These are phyloP conservation scores for Zosterops hypoxanthus DNA, from an alignment of 2,113 vertebrate species.

Conservation along the genomic window DNA sequence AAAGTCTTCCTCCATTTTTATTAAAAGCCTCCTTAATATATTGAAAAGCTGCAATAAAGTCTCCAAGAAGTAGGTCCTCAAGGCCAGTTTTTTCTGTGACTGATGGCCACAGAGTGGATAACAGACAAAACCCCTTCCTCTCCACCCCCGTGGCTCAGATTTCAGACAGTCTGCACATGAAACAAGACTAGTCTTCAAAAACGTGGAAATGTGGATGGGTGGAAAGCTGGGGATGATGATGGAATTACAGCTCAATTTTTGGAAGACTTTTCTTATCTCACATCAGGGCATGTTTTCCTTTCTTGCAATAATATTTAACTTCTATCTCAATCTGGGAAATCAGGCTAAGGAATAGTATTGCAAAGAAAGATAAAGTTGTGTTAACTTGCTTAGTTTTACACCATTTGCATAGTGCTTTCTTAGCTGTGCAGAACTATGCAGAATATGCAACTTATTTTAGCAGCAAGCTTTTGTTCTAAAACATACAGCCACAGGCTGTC, in stretches of 20 bases:
- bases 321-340: not conserved
- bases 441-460: not conserved
- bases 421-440: not conserved
- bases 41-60: not conserved
- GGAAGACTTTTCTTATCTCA: not conserved
- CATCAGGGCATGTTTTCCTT: not conserved
- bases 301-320: not conserved
- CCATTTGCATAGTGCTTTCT: not conserved
- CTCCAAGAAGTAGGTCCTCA: not conserved
- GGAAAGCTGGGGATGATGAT: not conserved
- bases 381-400: not conserved
- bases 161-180: not conserved
- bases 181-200: not conserved
- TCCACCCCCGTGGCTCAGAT: not conserved
- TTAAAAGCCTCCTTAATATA: not conserved
- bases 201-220: no score
- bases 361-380: not conserved
- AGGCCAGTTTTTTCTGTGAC: not conserved
- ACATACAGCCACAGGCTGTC: not conserved
- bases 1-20: not conserved
- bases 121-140: not conserved
- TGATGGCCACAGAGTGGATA: not conserved
- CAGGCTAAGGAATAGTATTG: not conserved
- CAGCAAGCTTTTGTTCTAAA: slow-evolving; percentile 27
- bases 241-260: not conserved